phyloP scores from a whole-genome alignment of 2,797 vertebrate genomes.

The Urophycis tenuis region DNA sequence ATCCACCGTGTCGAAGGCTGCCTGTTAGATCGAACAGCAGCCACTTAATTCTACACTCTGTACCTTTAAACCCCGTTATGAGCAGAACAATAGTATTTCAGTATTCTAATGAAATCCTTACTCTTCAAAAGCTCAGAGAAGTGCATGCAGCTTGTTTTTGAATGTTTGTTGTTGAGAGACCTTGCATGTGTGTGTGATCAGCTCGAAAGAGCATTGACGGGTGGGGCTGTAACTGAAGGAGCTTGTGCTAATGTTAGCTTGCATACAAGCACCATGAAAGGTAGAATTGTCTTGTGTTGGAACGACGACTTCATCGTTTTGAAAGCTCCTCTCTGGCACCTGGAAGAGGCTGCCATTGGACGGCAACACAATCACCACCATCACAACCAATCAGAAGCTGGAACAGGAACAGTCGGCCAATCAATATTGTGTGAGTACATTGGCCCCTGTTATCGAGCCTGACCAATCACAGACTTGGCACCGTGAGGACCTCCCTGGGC shows the following conservation, averaged over 20 bases:
- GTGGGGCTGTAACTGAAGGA: neutral
- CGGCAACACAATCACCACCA: slow-evolving; percentile 36
- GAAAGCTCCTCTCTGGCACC: slow-evolving; percentile 22
- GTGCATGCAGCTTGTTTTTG: too few species aligned
- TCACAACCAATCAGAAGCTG: slow-evolving; percentile 55
- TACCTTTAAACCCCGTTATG: too few species aligned
- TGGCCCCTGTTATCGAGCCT: slow-evolving; percentile 29
- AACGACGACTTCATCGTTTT: slow-evolving; percentile 35
- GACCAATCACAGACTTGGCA: slow-evolving; percentile 46
- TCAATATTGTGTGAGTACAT: slow-evolving; percentile 43
- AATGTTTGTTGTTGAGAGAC: too few species aligned
- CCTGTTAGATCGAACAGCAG: too few species aligned
- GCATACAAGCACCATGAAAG: neutral
- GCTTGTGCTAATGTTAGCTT: neutral
- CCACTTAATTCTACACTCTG: too few species aligned
- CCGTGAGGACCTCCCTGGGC: neutral
- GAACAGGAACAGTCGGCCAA: slow-evolving; percentile 51
- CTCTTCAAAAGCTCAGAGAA: too few species aligned
- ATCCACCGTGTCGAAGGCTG: too few species aligned
- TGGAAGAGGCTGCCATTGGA: slow-evolving; percentile 51
- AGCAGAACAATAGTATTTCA: too few species aligned
- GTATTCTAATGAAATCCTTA: too few species aligned
- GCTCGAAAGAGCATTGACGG: too few species aligned
- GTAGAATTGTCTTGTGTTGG: neutral
- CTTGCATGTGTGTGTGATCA: too few species aligned